Evolutionary conservation across 2,113 vertebrate species (phyloP).

Genomic region (Elaphurus davidianus): DNA sequence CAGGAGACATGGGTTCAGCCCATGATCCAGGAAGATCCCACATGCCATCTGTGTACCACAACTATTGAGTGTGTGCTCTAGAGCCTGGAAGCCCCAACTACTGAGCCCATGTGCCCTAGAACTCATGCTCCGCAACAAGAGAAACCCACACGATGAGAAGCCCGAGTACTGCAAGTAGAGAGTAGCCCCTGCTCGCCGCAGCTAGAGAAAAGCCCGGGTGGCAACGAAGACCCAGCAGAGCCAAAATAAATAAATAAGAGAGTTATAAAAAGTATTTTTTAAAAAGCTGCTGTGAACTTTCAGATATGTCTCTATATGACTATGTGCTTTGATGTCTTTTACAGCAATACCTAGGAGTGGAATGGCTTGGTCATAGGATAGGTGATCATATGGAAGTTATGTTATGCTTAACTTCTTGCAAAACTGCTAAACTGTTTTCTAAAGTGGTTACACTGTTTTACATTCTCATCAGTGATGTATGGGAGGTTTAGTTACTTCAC

Average conservation of each 20-base stretch:
- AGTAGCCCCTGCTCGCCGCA: background rate
- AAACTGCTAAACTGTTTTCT: background rate
- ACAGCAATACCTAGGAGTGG: background rate
- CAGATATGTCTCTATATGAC: background rate
- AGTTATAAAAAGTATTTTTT: background rate
- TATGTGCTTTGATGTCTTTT: background rate
- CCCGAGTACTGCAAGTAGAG: background rate
- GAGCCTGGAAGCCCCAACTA: background rate
- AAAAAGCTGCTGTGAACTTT: background rate
- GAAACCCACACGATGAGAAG: accelerated
- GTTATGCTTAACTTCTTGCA: background rate
- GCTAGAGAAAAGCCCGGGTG: background rate
- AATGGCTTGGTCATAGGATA: background rate
- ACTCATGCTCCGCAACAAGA: background rate
- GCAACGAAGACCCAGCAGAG: background rate
- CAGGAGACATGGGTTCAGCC: background rate
- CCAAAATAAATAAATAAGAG: background rate
- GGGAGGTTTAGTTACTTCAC: background rate
- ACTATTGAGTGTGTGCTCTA: background rate
- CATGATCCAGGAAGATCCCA: background rate
- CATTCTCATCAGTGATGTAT: background rate
- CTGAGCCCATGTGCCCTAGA: background rate
- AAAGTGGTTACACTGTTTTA: background rate
- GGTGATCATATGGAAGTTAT: background rate
- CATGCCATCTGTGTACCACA: background rate